These are phyloP conservation scores for Crocallis elinguaria DNA, from an alignment of 2,888 invertebrate genomes.

Conservation along the genomic window DNA sequence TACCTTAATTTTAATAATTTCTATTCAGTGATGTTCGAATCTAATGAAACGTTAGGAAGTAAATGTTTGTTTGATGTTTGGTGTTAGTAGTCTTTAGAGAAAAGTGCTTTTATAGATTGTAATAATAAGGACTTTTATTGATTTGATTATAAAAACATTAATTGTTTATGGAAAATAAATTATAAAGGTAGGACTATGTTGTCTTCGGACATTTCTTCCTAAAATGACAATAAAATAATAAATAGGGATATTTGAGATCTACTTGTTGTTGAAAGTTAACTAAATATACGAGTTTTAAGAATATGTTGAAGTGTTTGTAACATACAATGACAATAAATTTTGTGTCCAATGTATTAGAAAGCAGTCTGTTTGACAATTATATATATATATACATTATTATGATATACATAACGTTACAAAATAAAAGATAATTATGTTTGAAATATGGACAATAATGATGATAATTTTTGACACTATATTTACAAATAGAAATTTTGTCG, in stretches of 20 bases:
- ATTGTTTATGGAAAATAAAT: constrained; percentile 33
- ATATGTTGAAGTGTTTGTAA: constrained; percentile 13
- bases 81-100: constrained; percentile 73
- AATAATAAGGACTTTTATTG: constrained; percentile 46
- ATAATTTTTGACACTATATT: constrained; percentile 59
- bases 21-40: constrained; percentile 52
- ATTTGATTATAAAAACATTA: constrained; percentile 35
- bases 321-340: constrained; percentile 29
- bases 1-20: constrained; percentile 51
- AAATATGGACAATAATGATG: constrained; percentile 34
- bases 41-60: constrained; percentile 43
- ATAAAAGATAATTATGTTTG: constrained; percentile 24
- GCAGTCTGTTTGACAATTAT: constrained; percentile 27
- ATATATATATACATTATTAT: constrained; percentile 5
- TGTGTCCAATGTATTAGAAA: constrained; percentile 14
- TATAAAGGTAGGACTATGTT: constrained; percentile 33
- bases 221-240: constrained; percentile 36
- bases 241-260: neutral
- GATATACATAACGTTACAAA: neutral
- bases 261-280: constrained; percentile 14
- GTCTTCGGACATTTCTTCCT: constrained; percentile 34
- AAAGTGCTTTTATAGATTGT: constrained; percentile 79
- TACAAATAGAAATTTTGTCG: constrained; percentile 44
- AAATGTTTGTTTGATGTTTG: constrained; percentile 79
- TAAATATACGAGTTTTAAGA: constrained; percentile 16